These are phyloP conservation scores for Cossypha polioptera DNA, from an alignment of 2,797 vertebrate species.

Conservation along the genomic window DNA sequence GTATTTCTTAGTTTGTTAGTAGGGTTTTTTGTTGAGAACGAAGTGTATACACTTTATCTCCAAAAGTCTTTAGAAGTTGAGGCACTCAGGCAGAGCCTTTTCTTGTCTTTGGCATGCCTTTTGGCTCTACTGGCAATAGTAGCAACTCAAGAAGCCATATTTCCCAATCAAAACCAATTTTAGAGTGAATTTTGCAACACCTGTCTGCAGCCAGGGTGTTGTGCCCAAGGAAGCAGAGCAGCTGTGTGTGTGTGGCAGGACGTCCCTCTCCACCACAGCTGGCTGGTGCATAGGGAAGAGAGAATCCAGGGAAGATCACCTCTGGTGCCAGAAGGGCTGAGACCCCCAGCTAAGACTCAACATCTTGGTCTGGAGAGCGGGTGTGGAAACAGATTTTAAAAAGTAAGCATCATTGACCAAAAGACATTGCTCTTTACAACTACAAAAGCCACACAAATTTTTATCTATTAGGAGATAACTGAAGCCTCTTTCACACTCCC, in stretches of 20 bases:
- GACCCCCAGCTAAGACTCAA: background rate
- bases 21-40: fast-evolving
- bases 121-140: background rate
- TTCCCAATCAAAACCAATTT: background rate
- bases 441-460: background rate
- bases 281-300: background rate
- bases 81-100: background rate
- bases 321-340: background rate
- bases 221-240: background rate
- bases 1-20: background rate
- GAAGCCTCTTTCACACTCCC: background rate
- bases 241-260: background rate
- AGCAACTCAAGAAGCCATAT: background rate
- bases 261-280: fast-evolving
- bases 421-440: background rate
- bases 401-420: background rate
- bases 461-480: background rate
- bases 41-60: background rate
- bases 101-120: background rate
- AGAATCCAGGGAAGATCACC: background rate
- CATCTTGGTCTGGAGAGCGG: background rate
- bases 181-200: background rate
- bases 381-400: background rate
- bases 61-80: background rate
- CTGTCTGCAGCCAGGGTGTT: fast-evolving